These are phyloP conservation scores for Zaprionus inermis DNA, from an alignment of 1,140 invertebrate genomes.

Conservation along the genomic window DNA sequence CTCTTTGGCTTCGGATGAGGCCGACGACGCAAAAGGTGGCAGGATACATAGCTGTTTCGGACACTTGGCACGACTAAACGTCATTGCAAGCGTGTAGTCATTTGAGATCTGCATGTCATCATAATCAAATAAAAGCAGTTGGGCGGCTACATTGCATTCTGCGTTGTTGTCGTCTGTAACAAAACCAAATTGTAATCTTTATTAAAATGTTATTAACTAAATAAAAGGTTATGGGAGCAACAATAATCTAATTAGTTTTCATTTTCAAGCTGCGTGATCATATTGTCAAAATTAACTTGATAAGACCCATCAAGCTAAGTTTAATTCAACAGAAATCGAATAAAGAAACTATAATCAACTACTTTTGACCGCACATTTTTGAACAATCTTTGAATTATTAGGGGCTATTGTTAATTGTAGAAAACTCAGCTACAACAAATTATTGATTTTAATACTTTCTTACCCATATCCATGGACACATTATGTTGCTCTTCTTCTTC, in stretches of 20 bases:
- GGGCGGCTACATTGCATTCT: constrained; percentile 68
- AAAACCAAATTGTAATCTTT: background rate
- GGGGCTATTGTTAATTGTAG: too few relatives aligned
- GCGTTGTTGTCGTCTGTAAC: constrained; percentile 58
- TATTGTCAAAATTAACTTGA: background rate
- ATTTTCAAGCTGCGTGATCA: background rate
- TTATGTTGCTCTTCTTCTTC: constrained; percentile 62
- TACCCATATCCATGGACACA: constrained; percentile 55
- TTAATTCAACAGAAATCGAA: background rate
- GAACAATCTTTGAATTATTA: too few relatives aligned
- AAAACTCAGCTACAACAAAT: too few relatives aligned
- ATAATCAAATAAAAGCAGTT: constrained; percentile 86
- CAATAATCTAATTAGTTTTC: background rate
- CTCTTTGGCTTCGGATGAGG: constrained; percentile 57
- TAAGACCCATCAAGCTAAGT: background rate
- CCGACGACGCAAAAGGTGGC: constrained; percentile 79
- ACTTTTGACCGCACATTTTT: background rate
- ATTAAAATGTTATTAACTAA: background rate
- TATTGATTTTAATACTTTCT: background rate
- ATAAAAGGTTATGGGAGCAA: background rate
- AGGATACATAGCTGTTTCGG: constrained; percentile 89
- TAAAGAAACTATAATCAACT: background rate
- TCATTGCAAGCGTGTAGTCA: constrained; percentile 87
- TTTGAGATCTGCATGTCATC: constrained; percentile 86
- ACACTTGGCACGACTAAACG: constrained; percentile 87